These are phyloP conservation scores for Sycophila texana DNA, from an alignment of 2,888 invertebrate genomes.

Conservation along the genomic window DNA sequence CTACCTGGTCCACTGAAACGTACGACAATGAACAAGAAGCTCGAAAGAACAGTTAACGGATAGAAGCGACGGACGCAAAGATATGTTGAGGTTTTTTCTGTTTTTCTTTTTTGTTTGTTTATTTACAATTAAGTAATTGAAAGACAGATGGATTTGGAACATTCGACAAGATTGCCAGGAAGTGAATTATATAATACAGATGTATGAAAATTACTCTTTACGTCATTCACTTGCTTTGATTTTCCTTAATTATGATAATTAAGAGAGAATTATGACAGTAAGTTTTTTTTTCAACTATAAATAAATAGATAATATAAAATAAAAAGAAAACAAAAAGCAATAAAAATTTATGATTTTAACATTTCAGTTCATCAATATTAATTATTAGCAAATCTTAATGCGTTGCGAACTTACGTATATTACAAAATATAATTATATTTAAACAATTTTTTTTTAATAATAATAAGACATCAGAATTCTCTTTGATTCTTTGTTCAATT, in stretches of 20 bases:
- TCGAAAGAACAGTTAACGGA: constrained; percentile 36
- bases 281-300: no score
- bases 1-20: constrained; percentile 75
- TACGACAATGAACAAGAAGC: constrained; percentile 63
- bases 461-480: neutral
- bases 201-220: constrained; percentile 17
- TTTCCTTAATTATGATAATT: constrained; percentile 4
- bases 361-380: no score
- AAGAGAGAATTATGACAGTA: no score
- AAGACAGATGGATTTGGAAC: neutral
- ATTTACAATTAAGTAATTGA: neutral
- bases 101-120: neutral
- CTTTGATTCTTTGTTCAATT: neutral
- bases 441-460: neutral
- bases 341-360: no score
- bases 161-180: neutral
- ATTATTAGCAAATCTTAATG: no score
- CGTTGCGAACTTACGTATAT: no score
- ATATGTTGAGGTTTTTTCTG: constrained; percentile 16
- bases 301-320: no score
- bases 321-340: no score
- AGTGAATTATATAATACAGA: no score
- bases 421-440: no score
- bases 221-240: constrained; percentile 41
- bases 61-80: constrained; percentile 50